Evolutionary conservation across 2,888 invertebrate genomes (phyloP), one percentile per base, ranked within the genome.

Genomic region (Glaucopsyche alexis): DNA sequence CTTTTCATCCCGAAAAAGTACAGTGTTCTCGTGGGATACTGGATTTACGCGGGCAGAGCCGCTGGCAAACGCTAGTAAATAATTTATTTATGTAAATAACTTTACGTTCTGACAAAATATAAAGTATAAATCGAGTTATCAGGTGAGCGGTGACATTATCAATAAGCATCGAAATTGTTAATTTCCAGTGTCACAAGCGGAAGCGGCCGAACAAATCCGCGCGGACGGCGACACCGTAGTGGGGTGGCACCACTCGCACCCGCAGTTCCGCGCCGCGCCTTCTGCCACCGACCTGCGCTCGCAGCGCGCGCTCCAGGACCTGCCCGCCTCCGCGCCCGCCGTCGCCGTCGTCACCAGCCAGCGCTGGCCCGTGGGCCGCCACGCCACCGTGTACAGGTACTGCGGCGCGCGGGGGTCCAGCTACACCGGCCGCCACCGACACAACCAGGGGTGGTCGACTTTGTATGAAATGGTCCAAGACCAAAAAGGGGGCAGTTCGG

Each of bases 241-340:
- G 74, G 96, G 95, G 40, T 96, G 96, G 96, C 96, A 96, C 87
- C 96, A 96, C 91, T 96, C 96, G 45, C 96, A 96, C 90, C 96
- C 96, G 2, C 87, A 90, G 40, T 96, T 96, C 88, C 93, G 94
- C 5, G 94, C 95, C 0, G 93, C 95, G 81, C 96, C 96, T 0
- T 96, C 96, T 0, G 90, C 94, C 19, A 94, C 94, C 79, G 96
- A 96, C 87, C 90, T 96, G 76, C 91, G 92, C 80, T 94, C 95
- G 52, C 96, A 96, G 87, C 88, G 92, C 49, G 93, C 93, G 42
- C 89, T 94, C 74, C 82, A 85, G 83, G 60, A 92, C 66, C 83
- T 87, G 76, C 87, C 89, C 76, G 75, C 79, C 50, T 79, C 75
- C 52, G 77, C 77, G 74, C 95, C 95, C 42, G 95, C 95, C 85